Evolutionary conservation across 2,888 invertebrate species (phyloP).

Genomic region (Lycophotia porphyrea): DNA sequence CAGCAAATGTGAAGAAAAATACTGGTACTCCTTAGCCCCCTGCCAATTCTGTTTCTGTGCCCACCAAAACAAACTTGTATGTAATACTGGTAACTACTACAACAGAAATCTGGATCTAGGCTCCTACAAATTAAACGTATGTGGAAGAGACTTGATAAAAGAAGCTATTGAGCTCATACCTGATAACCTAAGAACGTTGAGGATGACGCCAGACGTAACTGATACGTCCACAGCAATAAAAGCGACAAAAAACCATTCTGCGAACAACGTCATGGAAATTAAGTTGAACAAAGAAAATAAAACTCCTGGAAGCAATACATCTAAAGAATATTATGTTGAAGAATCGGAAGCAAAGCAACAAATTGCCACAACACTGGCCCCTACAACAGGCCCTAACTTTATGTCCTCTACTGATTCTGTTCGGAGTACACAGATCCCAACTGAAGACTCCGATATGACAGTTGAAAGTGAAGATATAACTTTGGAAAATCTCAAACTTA

Average conservation of each 20-base stretch:
- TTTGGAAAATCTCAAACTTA: not conserved
- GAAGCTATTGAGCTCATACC: slow-evolving; percentile 73
- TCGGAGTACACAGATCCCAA: slow-evolving; percentile 56
- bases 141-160: slow-evolving; percentile 74
- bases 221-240: not conserved
- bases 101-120: slow-evolving; percentile 70
- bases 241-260: not conserved
- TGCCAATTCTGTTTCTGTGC: slow-evolving; percentile 83
- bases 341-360: slow-evolving; percentile 44
- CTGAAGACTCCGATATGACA: slow-evolving; percentile 45
- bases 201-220: slow-evolving; percentile 17
- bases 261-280: not conserved
- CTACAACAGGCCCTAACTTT: not conserved
- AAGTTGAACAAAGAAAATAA: slow-evolving; percentile 13
- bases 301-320: not conserved
- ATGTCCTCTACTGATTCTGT: not conserved
- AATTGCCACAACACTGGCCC: not conserved
- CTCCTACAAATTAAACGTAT: slow-evolving; percentile 74
- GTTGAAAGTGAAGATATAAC: slow-evolving; percentile 27
- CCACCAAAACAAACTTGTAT: slow-evolving; percentile 77
- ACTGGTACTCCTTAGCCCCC: slow-evolving; percentile 81
- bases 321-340: slow-evolving; percentile 52
- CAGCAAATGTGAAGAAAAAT: slow-evolving; percentile 74
- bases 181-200: slow-evolving; percentile 51
- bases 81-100: slow-evolving; percentile 73